Conservation (phyloP, 92 coral and sea anemone species). For the Meandrina meandrites region DNA sequence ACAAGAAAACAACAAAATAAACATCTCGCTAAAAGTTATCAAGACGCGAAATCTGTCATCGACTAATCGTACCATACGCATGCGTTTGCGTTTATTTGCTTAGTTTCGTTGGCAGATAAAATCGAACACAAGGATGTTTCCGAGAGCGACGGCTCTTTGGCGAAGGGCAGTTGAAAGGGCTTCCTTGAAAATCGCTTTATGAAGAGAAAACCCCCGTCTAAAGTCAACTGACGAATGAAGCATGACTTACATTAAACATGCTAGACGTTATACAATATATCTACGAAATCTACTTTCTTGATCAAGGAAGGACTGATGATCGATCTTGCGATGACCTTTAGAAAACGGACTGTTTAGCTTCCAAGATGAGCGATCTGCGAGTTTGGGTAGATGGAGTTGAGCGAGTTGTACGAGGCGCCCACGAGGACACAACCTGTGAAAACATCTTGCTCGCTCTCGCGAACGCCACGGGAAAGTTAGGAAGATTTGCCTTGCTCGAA, state of each 20-base stretch:
- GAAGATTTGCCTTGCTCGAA: constrained; percentile 81
- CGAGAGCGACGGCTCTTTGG: constrained; percentile 9
- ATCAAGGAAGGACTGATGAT: constrained; percentile 7
- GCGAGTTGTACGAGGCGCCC: constrained; percentile 84
- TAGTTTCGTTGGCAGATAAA: constrained; percentile 27
- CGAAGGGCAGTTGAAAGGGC: neutral
- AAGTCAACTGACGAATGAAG: neutral
- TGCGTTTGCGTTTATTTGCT: constrained; percentile 56
- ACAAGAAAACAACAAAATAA: constrained; percentile 34
- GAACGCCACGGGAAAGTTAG: constrained; percentile 80
- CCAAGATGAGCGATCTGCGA: constrained; percentile 62
- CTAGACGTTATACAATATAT: neutral
- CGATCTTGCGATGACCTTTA: constrained; percentile 13
- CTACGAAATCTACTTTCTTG: constrained; percentile 9
- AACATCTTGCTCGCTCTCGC: constrained; percentile 78
- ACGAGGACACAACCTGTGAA: constrained; percentile 86
- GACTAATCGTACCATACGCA: constrained; percentile 41
- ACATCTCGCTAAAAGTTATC: constrained; percentile 36
- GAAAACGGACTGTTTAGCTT: neutral
- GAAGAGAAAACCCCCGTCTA: neutral
- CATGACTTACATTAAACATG: constrained; percentile 39
- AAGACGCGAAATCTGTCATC: constrained; percentile 14
- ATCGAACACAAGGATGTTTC: neutral
- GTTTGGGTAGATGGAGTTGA: constrained; percentile 88
- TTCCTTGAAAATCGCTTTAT: neutral